Conservation (phyloP, 2,797 vertebrate species). For the Takifugu ocellatus region DNA sequence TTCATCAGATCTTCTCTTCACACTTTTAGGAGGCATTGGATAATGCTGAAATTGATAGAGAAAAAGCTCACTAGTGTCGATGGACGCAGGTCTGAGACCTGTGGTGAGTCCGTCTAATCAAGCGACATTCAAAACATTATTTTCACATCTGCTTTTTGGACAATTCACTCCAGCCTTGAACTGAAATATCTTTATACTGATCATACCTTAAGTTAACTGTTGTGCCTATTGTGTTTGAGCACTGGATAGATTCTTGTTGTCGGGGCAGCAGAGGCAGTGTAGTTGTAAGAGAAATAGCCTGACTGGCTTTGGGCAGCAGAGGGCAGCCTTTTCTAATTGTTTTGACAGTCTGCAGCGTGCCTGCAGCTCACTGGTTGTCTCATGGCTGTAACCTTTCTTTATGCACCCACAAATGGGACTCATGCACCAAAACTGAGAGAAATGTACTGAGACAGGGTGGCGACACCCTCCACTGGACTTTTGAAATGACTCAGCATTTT, state of each 20-base stretch:
- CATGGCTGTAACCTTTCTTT: background rate
- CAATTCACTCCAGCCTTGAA: too few relatives aligned
- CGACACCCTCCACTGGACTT: constrained; percentile 14
- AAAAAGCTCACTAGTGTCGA: too few relatives aligned
- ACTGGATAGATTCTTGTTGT: background rate
- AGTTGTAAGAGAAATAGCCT: background rate
- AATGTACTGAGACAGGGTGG: background rate
- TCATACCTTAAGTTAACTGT: too few relatives aligned
- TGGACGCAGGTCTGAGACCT: too few relatives aligned
- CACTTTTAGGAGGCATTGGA: too few relatives aligned
- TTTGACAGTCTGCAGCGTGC: background rate
- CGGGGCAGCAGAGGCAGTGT: constrained; percentile 3
- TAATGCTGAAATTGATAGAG: too few relatives aligned
- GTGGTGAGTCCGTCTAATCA: too few relatives aligned
- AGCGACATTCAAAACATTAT: too few relatives aligned
- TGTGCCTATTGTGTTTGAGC: background rate
- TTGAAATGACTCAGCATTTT: constrained; percentile 13
- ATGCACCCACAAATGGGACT: background rate
- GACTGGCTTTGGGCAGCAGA: constrained; percentile 49
- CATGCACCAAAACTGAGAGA: background rate
- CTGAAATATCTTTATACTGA: too few relatives aligned
- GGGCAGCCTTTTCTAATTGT: constrained; percentile 47
- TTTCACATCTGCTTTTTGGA: too few relatives aligned
- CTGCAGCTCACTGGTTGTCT: constrained; percentile 2
- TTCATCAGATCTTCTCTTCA: too few relatives aligned